Base-by-base conservation (phyloP, 2,797 vertebrate species). In the Eulemur mongoz region DNA sequence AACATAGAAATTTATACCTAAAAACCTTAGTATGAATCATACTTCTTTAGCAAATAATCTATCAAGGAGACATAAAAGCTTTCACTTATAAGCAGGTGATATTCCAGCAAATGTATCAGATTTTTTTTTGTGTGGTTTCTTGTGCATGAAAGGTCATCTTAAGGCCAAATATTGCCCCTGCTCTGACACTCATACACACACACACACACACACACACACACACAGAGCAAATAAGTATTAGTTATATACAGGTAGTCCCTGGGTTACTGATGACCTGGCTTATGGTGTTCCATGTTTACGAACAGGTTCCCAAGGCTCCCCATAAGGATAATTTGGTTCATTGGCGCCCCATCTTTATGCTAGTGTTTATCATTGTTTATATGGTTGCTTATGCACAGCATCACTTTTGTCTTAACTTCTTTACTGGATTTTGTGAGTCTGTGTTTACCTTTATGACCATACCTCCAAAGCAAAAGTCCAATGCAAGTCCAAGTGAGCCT, bases 1-100 rank as follows among this genome's bases (percentile, higher is more conserved):
- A 70, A 22, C 38, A 76, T 20, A 17, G 88, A 87, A 94, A 95
- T 97, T 89, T 73, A 69, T 91, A n/a, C 84, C 75, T 85, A 38
- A 91, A 95, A 95, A 80, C 63, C 73, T 78, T 78, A 61, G 89
- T 65, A 4, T 32, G 43, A 93, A 54, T 85, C 45, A 92, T 69
- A 5, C 0, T 88, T 92, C 69, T 85, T 91, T 76, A 67, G 38
- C 3, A 85, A 25, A n/a, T 22, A 63, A 57, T 96, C 89, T 78
- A 96, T 75, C 25, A 69, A 92, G 82, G 81, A 97, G 17, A 57
- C 7, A 91, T 57, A 65, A 96, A 75, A 8, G 0, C 27, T 25
- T 87, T 54, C 12, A 82, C 18, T 70, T 15, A 80, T 67, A 94
- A 52, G 23, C 45, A 97, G 35, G 15, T 23, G 85, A 63, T 30